Evolutionary conservation across 2,797 vertebrate species (phyloP).

Genomic region (Notamacropus eugenii): DNA sequence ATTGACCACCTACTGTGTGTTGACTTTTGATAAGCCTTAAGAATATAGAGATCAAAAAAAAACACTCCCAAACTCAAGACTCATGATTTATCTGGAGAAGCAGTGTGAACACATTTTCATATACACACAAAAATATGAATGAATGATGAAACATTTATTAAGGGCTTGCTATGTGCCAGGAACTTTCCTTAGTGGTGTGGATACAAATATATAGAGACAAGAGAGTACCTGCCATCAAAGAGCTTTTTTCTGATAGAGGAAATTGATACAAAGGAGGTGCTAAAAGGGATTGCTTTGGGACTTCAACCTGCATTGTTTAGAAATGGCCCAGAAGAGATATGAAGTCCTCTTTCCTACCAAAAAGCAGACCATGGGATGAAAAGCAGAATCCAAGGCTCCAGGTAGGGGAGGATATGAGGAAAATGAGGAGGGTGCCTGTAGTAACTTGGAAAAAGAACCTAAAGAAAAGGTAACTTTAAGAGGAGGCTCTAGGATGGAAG

Average conservation of each 20-base stretch:
- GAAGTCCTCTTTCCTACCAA: background rate
- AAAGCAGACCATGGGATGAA: background rate
- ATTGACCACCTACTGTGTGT: background rate
- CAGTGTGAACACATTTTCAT: background rate
- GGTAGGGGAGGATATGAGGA: background rate
- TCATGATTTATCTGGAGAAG: background rate
- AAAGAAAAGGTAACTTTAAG: background rate
- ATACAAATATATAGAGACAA: background rate
- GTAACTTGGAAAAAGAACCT: background rate
- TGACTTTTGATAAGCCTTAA: background rate
- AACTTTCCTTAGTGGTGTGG: background rate
- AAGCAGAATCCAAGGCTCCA: background rate
- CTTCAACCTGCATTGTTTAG: background rate
- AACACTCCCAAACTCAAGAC: background rate
- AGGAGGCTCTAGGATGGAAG: background rate
- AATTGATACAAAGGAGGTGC: background rate
- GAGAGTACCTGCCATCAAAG: background rate
- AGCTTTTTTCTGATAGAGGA: background rate
- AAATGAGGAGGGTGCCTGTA: background rate
- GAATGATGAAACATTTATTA: background rate
- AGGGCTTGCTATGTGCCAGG: background rate
- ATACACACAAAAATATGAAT: background rate
- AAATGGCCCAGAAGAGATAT: background rate
- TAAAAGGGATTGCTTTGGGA: background rate
- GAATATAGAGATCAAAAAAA: background rate